Conservation (phyloP, 1,140 invertebrate species). For the Scaptodrosophila lebanonensis region DNA sequence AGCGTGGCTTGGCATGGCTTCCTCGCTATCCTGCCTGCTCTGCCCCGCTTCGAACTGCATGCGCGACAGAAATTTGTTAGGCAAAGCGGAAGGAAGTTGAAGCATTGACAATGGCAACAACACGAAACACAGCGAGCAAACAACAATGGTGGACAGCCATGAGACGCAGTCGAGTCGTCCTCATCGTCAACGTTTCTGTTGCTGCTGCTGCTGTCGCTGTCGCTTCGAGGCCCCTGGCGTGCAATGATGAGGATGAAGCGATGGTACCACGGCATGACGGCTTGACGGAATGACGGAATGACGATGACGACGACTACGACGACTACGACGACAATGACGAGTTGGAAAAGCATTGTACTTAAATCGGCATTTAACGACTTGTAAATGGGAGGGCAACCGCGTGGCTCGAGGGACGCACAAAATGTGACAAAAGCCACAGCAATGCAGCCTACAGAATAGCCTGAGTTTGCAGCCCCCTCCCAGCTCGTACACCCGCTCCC, state of each 20-base stretch:
- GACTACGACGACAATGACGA: slow-evolving; percentile 53
- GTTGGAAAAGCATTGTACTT: slow-evolving; percentile 46
- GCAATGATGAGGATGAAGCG: not conserved
- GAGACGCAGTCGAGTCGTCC: no score
- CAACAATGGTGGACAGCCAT: slow-evolving; percentile 1
- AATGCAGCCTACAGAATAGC: no score
- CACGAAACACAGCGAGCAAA: slow-evolving; percentile 48
- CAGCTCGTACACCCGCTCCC: not conserved
- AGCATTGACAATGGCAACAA: slow-evolving; percentile 71
- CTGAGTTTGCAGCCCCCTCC: slow-evolving; percentile 26
- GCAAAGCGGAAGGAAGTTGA: slow-evolving; percentile 70
- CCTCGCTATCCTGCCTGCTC: no score
- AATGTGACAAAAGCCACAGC: no score
- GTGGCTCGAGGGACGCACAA: no score
- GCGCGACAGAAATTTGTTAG: slow-evolving; percentile 71
- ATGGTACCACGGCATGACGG: no score
- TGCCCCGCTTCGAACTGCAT: no score
- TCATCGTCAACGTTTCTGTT: no score
- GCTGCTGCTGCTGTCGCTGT: slow-evolving; percentile 25
- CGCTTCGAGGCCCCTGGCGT: slow-evolving; percentile 15
- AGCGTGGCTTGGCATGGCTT: no score
- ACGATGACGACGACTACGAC: slow-evolving; percentile 7
- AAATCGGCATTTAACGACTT: slow-evolving; percentile 56
- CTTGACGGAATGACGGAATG: not conserved
- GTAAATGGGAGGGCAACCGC: slow-evolving; percentile 33